Percentiles rank a stretch among this genome's conserved stretches.
Conservation (phyloP, 2,113 vertebrate species). For the Tachuris rubrigastra region DNA sequence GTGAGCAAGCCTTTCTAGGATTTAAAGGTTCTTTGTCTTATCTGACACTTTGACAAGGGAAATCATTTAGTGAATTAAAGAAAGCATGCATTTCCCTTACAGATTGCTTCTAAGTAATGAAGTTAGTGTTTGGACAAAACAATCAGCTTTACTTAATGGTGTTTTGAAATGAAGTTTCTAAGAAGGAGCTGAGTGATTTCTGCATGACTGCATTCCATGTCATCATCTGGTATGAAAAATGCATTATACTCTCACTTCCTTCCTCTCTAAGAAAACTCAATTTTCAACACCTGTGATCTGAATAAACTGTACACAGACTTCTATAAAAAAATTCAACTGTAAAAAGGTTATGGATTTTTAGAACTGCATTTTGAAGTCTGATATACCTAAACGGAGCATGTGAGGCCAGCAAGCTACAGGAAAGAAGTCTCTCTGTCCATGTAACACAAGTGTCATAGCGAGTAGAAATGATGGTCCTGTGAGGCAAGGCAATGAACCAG, state of each 20-base stretch:
- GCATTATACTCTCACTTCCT: slow-evolving; percentile 38
- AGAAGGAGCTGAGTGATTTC: slow-evolving; percentile 22
- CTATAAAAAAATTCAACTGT: neutral
- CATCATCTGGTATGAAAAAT: slow-evolving; percentile 55
- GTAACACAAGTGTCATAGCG: neutral
- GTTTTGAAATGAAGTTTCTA: slow-evolving; percentile 6
- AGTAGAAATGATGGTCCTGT: neutral
- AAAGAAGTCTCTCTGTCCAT: neutral
- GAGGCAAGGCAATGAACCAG: neutral
- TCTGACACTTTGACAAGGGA: slow-evolving; percentile 17
- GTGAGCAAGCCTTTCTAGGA: slow-evolving; percentile 9
- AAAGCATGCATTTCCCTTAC: slow-evolving; percentile 53
- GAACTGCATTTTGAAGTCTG: neutral
- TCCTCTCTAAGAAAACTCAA: neutral
- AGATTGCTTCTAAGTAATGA: slow-evolving; percentile 59
- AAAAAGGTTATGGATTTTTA: slow-evolving; percentile 24
- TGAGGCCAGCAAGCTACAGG: neutral
- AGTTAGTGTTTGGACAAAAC: slow-evolving; percentile 41
- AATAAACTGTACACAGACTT: neutral
- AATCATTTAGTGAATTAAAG: slow-evolving; percentile 51
- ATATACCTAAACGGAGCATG: neutral
- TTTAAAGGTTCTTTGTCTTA: slow-evolving; percentile 64
- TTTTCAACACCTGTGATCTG: slow-evolving; percentile 25
- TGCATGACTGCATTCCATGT: slow-evolving; percentile 30
- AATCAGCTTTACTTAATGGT: slow-evolving; percentile 17